These are phyloP conservation scores for Ferdinandea cuprea DNA, from an alignment of 2,888 invertebrate genomes.

Conservation along the genomic window DNA sequence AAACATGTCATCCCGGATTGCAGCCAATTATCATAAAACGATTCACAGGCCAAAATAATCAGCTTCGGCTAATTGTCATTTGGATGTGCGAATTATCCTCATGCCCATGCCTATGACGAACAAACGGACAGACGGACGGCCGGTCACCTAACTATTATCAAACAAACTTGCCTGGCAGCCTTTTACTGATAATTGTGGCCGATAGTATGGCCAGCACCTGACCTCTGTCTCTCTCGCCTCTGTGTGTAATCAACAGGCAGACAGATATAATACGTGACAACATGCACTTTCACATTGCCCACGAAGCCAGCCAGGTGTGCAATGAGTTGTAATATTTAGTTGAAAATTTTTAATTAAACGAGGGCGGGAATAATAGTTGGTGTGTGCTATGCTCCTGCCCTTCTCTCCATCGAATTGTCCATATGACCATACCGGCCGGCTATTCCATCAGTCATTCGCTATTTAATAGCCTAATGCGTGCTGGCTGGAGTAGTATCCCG, in stretches of 20 bases:
- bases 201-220: conserved; percentile 38
- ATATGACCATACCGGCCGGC: conserved; percentile 32
- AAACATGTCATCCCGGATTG: conserved; percentile 27
- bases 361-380: conserved; percentile 29
- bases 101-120: no score
- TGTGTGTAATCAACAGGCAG: conserved; percentile 53
- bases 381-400: neutral
- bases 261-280: conserved; percentile 60
- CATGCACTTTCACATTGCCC: neutral
- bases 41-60: conserved; percentile 42
- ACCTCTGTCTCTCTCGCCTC: conserved; percentile 26
- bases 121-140: no score
- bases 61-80: conserved; percentile 36
- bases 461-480: conserved; percentile 66
- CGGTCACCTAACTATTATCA: conserved; percentile 40
- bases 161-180: conserved; percentile 42
- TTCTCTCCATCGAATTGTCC: conserved; percentile 29
- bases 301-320: neutral
- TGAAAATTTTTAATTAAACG: conserved; percentile 67
- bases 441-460: conserved; percentile 68
- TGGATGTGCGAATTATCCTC: conserved; percentile 52
- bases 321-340: conserved; percentile 50
- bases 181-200: conserved; percentile 46
- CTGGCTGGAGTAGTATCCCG: conserved; percentile 31
- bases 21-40: conserved; percentile 51